These are phyloP conservation scores for Chrysaora quinquecirrha DNA, from an alignment of 30 jellyfish, hydroid and myxozoan species.

Conservation along the genomic window DNA sequence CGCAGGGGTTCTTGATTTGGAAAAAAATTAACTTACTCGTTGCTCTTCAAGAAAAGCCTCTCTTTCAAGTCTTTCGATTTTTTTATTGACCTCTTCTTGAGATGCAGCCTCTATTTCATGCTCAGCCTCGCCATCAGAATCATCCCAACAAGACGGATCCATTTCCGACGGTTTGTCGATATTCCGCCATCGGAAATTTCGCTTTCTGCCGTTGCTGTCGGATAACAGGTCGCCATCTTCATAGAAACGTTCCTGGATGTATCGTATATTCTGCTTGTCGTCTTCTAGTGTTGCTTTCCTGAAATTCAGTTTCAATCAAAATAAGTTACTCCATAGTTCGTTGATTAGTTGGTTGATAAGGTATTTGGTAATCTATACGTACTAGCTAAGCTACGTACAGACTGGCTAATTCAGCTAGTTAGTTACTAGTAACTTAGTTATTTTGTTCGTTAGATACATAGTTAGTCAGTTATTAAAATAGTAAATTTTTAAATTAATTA, in stretches of 20 bases:
- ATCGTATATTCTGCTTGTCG: slow-evolving; percentile 82
- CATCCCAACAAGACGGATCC: slow-evolving; percentile 24
- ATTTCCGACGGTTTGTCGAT: slow-evolving; percentile 59
- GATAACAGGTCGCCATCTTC: slow-evolving; percentile 93
- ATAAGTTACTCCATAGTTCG: no score
- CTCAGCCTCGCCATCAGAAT: slow-evolving; percentile 69
- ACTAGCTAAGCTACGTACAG: no score
- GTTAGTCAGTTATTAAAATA: no score
- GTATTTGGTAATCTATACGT: no score
- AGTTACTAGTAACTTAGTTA: no score
- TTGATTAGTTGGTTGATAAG: no score
- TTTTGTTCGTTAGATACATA: no score
- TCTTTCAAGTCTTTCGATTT: slow-evolving; percentile 73
- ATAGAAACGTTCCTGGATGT: slow-evolving; percentile 77
- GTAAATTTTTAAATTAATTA: no score
- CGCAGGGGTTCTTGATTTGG: no score
- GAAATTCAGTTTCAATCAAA: no score
- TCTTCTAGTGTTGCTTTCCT: slow-evolving; percentile 81
- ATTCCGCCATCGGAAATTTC: slow-evolving; percentile 95
- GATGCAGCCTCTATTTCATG: slow-evolving; percentile 11
- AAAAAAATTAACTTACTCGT: slow-evolving; percentile 76
- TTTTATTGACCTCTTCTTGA: slow-evolving; percentile 42
- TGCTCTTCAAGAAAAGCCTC: slow-evolving; percentile 81
- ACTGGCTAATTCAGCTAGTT: no score
- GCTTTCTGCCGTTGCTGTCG: slow-evolving; percentile 79